Percentiles rank a stretch among this genome's conserved stretches.
Evolutionary conservation across 2,888 invertebrate genomes (phyloP).

Genomic region (Phymatocera aterrima): DNA sequence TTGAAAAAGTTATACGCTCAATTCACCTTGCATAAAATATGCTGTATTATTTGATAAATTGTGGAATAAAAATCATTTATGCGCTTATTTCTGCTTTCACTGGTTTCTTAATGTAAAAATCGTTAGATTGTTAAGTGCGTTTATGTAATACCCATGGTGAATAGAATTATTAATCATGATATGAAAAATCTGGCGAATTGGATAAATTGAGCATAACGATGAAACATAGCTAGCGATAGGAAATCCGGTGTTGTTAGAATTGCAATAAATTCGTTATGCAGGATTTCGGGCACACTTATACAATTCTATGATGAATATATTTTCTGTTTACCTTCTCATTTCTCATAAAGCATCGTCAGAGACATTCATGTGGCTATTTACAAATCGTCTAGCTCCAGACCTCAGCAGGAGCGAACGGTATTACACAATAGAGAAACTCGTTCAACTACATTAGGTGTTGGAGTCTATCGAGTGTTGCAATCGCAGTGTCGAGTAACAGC

Average conservation of each 20-base stretch:
- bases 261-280: constrained; percentile 43
- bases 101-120: too few species aligned
- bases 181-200: background rate
- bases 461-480: constrained; percentile 69
- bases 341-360: constrained; percentile 3
- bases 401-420: constrained; percentile 7
- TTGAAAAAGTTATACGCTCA: constrained; percentile 2
- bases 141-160: background rate
- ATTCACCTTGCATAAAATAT: constrained; percentile 8
- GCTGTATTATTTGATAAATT: background rate
- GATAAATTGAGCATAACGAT: constrained; percentile 11
- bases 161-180: background rate
- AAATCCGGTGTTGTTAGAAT: constrained; percentile 10
- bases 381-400: constrained; percentile 53
- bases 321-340: background rate
- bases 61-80: background rate
- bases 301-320: constrained; percentile 33
- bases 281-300: constrained; percentile 43
- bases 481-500: constrained; percentile 84
- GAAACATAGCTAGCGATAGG: background rate
- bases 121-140: background rate
- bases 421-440: constrained; percentile 28
- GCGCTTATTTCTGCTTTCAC: constrained; percentile 4
- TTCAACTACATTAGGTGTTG: constrained; percentile 61
- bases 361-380: constrained; percentile 56